phyloP scores from a whole-genome alignment of 2,113 vertebrate genomes.

The Rhodinocichla rosea region DNA sequence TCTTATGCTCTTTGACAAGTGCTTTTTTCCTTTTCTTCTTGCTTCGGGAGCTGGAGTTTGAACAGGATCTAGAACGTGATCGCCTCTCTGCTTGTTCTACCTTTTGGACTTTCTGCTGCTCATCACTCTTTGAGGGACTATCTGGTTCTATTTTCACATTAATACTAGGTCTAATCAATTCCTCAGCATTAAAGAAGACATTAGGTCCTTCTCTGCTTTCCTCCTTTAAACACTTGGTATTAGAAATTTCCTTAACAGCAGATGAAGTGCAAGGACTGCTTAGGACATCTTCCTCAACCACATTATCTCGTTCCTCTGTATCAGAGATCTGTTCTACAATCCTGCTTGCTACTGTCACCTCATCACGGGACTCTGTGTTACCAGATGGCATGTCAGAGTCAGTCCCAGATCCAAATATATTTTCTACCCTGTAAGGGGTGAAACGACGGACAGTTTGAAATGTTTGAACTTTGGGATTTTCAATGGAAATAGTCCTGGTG shows the following conservation, averaged over 20 bases:
- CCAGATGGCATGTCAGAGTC: background rate
- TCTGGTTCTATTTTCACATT: slow-evolving; percentile 58
- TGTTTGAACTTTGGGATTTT: slow-evolving; percentile 59
- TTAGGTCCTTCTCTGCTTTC: slow-evolving; percentile 25
- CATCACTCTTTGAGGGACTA: background rate
- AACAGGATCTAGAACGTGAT: slow-evolving; percentile 67
- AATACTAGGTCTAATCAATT: slow-evolving; percentile 39
- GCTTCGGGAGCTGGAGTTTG: slow-evolving; percentile 63
- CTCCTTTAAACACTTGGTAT: slow-evolving; percentile 22
- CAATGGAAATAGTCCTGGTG: slow-evolving; percentile 76
- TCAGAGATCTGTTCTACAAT: slow-evolving; percentile 61
- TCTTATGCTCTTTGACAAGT: slow-evolving; percentile 31
- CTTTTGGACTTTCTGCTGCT: slow-evolving; percentile 19
- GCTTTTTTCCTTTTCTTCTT: slow-evolving; percentile 70
- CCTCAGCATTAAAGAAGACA: slow-evolving; percentile 59
- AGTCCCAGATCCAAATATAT: slow-evolving; percentile 16
- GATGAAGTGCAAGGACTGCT: slow-evolving; percentile 22
- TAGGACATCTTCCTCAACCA: background rate
- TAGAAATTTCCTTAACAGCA: slow-evolving; percentile 24
- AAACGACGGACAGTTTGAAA: slow-evolving; percentile 73
- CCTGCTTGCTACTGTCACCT: background rate
- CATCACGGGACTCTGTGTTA: background rate
- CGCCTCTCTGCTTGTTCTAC: slow-evolving; percentile 31
- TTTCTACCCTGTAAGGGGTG: slow-evolving; percentile 63
- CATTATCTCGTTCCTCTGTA: background rate